phyloP scores from a whole-genome alignment of 2,113 vertebrate species.

The Aegypius monachus region DNA sequence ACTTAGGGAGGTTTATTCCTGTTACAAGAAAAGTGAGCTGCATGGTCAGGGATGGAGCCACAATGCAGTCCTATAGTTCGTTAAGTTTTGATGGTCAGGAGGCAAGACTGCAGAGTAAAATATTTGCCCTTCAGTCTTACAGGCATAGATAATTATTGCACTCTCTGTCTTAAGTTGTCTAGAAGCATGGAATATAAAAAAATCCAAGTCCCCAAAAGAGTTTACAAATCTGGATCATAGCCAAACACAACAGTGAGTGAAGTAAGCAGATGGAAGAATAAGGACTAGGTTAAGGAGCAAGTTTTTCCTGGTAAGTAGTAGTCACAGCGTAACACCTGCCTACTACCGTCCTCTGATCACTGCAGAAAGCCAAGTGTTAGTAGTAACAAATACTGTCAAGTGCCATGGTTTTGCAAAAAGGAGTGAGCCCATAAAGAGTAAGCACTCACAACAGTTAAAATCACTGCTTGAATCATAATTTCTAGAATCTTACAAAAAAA shows the following conservation, averaged over 20 bases:
- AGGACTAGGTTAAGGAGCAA: slow-evolving; percentile 46
- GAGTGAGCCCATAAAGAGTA: not conserved
- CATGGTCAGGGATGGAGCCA: not conserved
- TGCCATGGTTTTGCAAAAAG: slow-evolving; percentile 14
- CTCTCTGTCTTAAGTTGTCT: not conserved
- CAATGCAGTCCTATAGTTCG: not conserved
- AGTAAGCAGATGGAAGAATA: slow-evolving; percentile 55
- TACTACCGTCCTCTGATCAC: slow-evolving; percentile 26
- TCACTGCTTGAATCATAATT: not conserved
- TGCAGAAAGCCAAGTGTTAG: slow-evolving; percentile 40
- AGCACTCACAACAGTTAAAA: not conserved
- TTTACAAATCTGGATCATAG: slow-evolving; percentile 14
- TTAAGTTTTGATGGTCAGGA: not conserved
- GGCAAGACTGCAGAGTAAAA: not conserved
- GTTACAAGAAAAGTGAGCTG: not conserved
- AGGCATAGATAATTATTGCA: not conserved
- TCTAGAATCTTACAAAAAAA: not conserved
- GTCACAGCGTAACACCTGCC: slow-evolving; percentile 59
- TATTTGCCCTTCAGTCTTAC: not conserved
- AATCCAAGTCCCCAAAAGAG: not conserved
- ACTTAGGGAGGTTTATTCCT: not conserved
- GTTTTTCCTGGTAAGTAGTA: slow-evolving; percentile 46
- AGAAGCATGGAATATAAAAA: not conserved
- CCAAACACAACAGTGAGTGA: slow-evolving; percentile 37
- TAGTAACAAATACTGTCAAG: slow-evolving; percentile 60